Evolutionary conservation across 2,888 invertebrate genomes (phyloP), one percentile per base, ranked within the genome.

Genomic region (Mellilla xanthometata): DNA sequence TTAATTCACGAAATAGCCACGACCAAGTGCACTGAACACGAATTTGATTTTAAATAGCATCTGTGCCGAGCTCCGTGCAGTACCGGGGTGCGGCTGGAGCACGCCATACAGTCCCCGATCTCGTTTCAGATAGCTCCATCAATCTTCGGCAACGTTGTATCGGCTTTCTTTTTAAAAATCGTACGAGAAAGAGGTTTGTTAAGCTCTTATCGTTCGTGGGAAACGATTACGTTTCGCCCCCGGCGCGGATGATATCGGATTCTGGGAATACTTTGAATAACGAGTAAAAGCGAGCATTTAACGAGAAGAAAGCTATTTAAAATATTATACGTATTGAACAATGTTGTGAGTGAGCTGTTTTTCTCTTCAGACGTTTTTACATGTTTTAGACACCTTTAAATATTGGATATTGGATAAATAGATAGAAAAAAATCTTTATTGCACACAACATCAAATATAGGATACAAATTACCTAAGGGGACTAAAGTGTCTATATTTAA

Each of bases 41-140:
- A 60, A 68, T 72, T 72, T 66, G 69, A 71, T 67, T 70, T 68
- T 65, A 74, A 74, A 70, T 63, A 69, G 63, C 65, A 69, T 70
- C 56, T 60, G 62, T 60, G 61, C 60, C 58, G 58, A 62, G 62
- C 63, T 64, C 48, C 53, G 58, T 65, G 62, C 64, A 66, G 68
- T 69, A 69, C 66, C 68, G 68, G 65, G 58, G 60, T 58, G 33
- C 4, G 3, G 15, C 22, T 12, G 12, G 55, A 56, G 24, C 24
- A 28, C 24, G 58, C 62, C 65, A 61, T 68, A 45, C 51, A 70
- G 74, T 69, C 76, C 70, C 76, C 72, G 82, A 83, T 84, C 82
- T 82, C 75, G 80, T 81, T 81, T 74, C 64, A 76, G 81, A 83
- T 81, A 82, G 74, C 71, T 72, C 68, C 76, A 87, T 86, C 85